Evolutionary conservation across 2,888 invertebrate genomes (phyloP).

Genomic region (Drosophila neonasuta): DNA sequence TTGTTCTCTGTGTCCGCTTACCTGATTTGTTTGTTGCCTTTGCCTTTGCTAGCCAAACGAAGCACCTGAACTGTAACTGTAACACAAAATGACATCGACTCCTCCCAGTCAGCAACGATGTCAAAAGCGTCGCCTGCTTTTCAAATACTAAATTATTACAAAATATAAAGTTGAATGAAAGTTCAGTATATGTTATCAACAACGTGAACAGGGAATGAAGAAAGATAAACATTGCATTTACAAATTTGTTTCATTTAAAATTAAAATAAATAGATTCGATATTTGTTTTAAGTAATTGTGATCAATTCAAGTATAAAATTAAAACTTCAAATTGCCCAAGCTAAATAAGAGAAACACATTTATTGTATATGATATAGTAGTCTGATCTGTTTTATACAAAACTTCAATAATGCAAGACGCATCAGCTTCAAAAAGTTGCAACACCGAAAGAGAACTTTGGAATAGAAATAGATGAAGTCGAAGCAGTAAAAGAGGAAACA

Average conservation of each 20-base stretch:
- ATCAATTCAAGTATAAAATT: too few species aligned
- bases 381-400: not conserved
- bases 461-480: not conserved
- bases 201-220: too few species aligned
- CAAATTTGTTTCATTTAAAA: too few species aligned
- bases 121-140: slow-evolving; percentile 8
- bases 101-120: not conserved
- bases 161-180: too few species aligned
- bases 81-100: slow-evolving; percentile 6
- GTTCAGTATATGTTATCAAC: too few species aligned
- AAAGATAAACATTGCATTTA: too few species aligned
- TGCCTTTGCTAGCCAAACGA: not conserved
- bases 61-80: slow-evolving; percentile 9
- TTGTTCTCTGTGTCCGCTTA: not conserved
- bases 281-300: too few species aligned
- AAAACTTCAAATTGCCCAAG: too few species aligned
- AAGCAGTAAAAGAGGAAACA: not conserved
- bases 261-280: too few species aligned
- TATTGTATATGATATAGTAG: not conserved
- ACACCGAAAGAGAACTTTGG: not conserved
- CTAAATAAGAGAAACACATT: too few species aligned
- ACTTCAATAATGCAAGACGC: too few species aligned
- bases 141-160: too few species aligned
- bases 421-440: not conserved
- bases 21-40: not conserved